Conservation (phyloP, 2,888 invertebrate genomes). For the Strigamia maritima region DNA sequence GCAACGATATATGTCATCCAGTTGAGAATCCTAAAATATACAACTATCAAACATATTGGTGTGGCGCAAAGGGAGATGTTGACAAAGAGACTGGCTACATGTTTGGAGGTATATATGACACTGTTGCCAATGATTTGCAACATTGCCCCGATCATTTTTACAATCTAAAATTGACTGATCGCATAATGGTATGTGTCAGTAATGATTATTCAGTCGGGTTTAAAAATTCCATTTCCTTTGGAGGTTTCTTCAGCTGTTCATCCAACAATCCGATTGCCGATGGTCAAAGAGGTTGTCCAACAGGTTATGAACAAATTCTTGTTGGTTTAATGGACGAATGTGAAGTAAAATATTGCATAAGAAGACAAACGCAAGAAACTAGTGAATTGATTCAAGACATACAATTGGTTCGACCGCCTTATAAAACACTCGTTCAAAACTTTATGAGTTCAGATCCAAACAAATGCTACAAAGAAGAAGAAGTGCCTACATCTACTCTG, state of each 20-base stretch:
- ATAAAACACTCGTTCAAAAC: neutral
- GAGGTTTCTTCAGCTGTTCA: slow-evolving; percentile 36
- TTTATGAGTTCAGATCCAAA: neutral
- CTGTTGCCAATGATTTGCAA: neutral
- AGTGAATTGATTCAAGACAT: neutral
- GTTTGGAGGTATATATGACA: slow-evolving; percentile 16
- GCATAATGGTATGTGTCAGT: slow-evolving; percentile 12
- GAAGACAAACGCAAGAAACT: neutral
- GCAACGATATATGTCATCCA: neutral
- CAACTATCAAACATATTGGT: neutral
- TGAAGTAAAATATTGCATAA: slow-evolving; percentile 1
- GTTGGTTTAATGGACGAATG: neutral
- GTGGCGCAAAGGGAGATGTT: neutral
- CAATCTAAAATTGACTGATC: neutral
- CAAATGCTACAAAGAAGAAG: neutral
- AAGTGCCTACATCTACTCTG: neutral
- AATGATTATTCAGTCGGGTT: neutral
- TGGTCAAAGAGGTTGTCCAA: neutral
- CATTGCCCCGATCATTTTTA: neutral
- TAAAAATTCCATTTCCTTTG: neutral
- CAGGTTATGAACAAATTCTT: neutral
- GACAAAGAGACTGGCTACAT: neutral
- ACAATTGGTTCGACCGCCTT: neutral
- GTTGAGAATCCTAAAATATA: too few relatives aligned
- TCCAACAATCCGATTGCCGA: neutral